Evolutionary conservation across 2,888 invertebrate species (phyloP), one percentile per base, ranked within the genome.

Genomic region (Anoncus sp.): DNA sequence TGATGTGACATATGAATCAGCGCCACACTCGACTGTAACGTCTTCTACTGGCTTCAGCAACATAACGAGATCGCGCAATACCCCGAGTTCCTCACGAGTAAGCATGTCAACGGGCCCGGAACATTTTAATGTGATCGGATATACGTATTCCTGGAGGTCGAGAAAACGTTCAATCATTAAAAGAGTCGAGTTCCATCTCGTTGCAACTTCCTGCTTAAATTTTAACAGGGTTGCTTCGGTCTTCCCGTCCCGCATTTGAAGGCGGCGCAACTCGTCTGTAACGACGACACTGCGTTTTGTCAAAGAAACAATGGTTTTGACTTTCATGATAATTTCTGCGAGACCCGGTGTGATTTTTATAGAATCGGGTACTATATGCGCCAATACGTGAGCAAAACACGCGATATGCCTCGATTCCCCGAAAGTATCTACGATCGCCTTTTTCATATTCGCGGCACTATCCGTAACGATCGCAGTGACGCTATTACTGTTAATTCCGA

Each of bases 371-470:
- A 81, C 75, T n/a, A 84, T 59, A 14, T 81, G 69, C n/a, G 80
- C 75, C 12, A 82, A 22, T 0, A 63, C 79, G 38, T 83, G 83
- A n/a, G 80, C 82, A 38, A 81, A 79, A 60, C 82, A 81, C 20
- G 74, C 62, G 9, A 83, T 27, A 53, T 80, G 51, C 59, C 49
- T 74, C n/a, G 35, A 43, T 14, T 22, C 14, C 4, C 72, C 82
- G 18, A 82, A 45, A 16, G 69, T 45, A 31, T 79, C 70, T 10
- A 38, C 38, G n/a, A 45, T 43, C 1, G 72, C 73, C 70, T 81
- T 81, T 5, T 35, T 40, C 9, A 83, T 80, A 43, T 81, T 80
- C 2, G 73, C 49, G 6, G 77, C 83, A 40, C 79, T 72, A 49
- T 81, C 81, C n/a, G 81, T 81, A 9, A 83, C 72, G 3, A 74